phyloP scores from a whole-genome alignment of 2,888 invertebrate species.

The Cheilosia urbana region DNA sequence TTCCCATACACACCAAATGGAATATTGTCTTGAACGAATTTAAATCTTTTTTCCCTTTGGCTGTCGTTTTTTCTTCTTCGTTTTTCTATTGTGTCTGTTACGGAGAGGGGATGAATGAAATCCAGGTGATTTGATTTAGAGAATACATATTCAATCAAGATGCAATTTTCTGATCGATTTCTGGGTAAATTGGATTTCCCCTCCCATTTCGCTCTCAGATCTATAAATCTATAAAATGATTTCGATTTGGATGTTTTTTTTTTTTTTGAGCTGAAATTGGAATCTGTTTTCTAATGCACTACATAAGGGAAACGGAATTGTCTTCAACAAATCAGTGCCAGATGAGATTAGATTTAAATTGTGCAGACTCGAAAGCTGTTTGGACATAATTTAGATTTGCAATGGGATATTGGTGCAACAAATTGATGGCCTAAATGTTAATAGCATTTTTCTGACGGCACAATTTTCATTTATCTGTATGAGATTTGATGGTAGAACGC shows the following conservation, averaged over 20 bases:
- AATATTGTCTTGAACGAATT: slow-evolving; percentile 61
- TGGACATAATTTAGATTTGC: too few species aligned
- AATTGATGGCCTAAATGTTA: too few species aligned
- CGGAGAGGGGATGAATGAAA: slow-evolving; percentile 50
- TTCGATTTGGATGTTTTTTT: slow-evolving; percentile 13
- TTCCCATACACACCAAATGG: slow-evolving; percentile 27
- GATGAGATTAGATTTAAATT: not conserved
- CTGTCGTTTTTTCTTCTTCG: not conserved
- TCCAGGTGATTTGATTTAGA: slow-evolving; percentile 75
- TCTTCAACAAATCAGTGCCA: slow-evolving; percentile 11
- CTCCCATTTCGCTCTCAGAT: not conserved
- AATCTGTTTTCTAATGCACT: slow-evolving; percentile 38
- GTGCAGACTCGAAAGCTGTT: not conserved
- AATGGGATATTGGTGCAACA: too few species aligned
- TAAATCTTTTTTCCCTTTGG: slow-evolving; percentile 20
- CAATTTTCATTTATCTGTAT: too few species aligned
- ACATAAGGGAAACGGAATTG: not conserved
- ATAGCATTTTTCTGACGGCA: too few species aligned
- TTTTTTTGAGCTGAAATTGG: not conserved
- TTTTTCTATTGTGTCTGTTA: slow-evolving; percentile 20
- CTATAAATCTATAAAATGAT: slow-evolving; percentile 25
- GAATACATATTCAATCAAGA: slow-evolving; percentile 71
- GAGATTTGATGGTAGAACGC: too few species aligned
- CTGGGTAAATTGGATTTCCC: slow-evolving; percentile 62
- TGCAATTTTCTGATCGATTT: slow-evolving; percentile 73